Base-by-base conservation (phyloP, 2,888 invertebrate species). In the Dolichomitus sp. region DNA sequence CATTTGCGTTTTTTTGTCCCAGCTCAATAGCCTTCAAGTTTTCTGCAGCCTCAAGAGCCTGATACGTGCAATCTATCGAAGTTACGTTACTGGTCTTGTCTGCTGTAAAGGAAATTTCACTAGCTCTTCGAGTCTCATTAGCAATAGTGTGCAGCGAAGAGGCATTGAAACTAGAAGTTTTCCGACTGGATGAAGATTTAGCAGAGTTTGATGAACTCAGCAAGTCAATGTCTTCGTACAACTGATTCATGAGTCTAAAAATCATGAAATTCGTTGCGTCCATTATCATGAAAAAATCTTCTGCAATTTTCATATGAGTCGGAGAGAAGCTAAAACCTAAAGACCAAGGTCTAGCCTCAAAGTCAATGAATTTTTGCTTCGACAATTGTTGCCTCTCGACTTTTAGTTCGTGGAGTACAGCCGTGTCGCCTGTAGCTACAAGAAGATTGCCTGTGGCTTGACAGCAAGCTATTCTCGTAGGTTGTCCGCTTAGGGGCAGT, bases 321-420 rank as follows among this genome's bases (percentile, higher is more conserved):
- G 96, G 96, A 19, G 94, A 90, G 90, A 97, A 97, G 77, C 95
- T 95, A 66, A 97, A 93, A 86, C 96, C 95, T 1, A 97, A 93
- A 59, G 95, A 95, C 89, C 97, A 95, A 42, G 96, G 95, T 82
- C 95, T 94, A 68, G 96, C 96, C 86, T 96, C 95, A 89, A 97
- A 97, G 90, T 97, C 97, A 63, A 96, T 94, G 88, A 96, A 97
- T 82, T 95, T 95, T 85, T 96, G 94, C 88, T 95, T 96, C 0
- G 96, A 96, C 61, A 95, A 95, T 87, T 96, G 96, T 88, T 97
- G 96, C 0, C 95, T 95, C 88, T 96, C 96, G 11, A 96, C 94
- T 83, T 95, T 95, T 83, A 96, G 96, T 88, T 95, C 95, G 87
- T 96, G 97, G 17, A 95, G 89, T 65, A 94, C 93, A 93, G 95